Evolutionary conservation across 1,140 invertebrate species (phyloP).

Genomic region (Bombus waltoni): DNA sequence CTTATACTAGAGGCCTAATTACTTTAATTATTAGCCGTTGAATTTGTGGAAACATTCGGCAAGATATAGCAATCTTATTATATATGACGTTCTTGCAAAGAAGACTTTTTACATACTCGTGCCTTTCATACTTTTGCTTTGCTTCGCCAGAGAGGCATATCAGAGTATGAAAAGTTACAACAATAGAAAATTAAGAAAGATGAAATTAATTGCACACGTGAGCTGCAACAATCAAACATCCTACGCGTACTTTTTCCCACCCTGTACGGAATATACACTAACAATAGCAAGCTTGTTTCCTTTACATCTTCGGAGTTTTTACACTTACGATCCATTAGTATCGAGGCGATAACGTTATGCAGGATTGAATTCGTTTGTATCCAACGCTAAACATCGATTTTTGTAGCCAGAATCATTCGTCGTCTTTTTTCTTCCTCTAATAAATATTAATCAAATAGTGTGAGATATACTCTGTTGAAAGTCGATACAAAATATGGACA

Average conservation of each 20-base stretch:
- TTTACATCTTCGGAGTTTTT: not conserved
- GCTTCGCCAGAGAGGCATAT: not conserved
- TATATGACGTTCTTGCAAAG: no score
- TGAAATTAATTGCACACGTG: not conserved
- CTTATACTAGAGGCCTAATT: no score
- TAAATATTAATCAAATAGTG: not conserved
- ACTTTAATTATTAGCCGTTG: not conserved
- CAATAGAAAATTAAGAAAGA: not conserved
- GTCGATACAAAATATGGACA: not conserved
- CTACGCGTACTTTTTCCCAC: not conserved
- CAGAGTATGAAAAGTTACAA: not conserved
- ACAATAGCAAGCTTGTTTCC: not conserved
- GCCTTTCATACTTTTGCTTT: not conserved
- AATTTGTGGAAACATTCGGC: not conserved
- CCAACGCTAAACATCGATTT: not conserved
- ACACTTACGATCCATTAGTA: not conserved
- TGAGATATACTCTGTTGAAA: not conserved
- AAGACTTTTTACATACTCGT: no score
- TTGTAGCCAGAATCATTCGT: not conserved
- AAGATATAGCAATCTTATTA: not conserved
- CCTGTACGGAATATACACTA: not conserved
- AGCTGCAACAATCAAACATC: not conserved
- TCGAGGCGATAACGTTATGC: not conserved
- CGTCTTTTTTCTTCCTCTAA: not conserved
- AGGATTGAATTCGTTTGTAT: not conserved